phyloP scores from a whole-genome alignment of 2,797 vertebrate species.

The Eulemur mongoz region DNA sequence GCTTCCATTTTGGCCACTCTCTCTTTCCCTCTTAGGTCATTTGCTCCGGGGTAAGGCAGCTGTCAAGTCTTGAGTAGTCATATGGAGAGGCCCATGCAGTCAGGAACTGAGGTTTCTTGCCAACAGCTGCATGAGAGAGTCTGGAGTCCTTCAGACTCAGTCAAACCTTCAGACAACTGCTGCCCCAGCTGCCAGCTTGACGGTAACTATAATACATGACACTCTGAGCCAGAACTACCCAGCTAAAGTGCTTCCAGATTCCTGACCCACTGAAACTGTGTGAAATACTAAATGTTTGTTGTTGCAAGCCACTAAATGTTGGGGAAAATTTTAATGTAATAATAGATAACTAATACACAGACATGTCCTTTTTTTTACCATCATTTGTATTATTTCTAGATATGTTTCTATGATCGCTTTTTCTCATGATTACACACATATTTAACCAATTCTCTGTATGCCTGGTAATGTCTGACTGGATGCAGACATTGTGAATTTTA shows the following conservation, averaged over 20 bases:
- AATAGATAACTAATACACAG: neutral
- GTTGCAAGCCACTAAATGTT: neutral
- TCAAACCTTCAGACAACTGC: neutral
- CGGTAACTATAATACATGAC: neutral
- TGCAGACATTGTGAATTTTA: neutral
- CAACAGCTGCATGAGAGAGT: neutral
- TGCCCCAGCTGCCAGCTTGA: neutral
- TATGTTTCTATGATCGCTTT: neutral
- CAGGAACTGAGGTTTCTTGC: neutral
- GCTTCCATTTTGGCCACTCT: neutral
- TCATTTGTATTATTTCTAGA: neutral
- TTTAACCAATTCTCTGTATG: neutral
- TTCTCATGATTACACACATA: neutral
- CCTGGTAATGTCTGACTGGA: neutral
- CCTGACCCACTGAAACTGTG: neutral
- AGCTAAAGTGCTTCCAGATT: neutral
- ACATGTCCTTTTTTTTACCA: neutral
- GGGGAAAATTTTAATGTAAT: neutral
- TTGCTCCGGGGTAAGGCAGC: neutral
- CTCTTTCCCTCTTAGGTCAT: neutral
- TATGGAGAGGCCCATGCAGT: neutral
- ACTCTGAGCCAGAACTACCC: neutral
- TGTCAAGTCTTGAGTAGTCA: neutral
- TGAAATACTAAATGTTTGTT: neutral
- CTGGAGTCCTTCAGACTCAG: neutral